Conservation (phyloP, 2,113 vertebrate species). For the Pangasianodon gigas region DNA sequence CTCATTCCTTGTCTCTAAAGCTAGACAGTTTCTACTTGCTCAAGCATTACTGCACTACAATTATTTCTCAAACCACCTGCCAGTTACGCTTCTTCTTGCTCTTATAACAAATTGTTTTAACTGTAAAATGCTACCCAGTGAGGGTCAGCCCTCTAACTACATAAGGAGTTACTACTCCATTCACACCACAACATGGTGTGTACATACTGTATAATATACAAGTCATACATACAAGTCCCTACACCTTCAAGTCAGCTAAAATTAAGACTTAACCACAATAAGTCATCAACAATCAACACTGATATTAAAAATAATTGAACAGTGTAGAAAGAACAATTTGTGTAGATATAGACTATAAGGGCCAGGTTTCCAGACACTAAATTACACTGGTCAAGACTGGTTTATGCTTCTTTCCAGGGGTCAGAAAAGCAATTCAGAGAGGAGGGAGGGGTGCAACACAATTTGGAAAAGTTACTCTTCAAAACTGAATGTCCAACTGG, state of each 20-base stretch:
- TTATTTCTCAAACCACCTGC: constrained; percentile 7
- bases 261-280: constrained; percentile 46
- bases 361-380: neutral
- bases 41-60: constrained; percentile 26
- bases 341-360: constrained; percentile 1
- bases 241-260: constrained; percentile 53
- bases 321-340: constrained; percentile 35
- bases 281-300: constrained; percentile 50
- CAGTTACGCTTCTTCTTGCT: neutral
- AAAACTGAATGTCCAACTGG: neutral
- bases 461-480: neutral
- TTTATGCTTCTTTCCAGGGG: constrained; percentile 22
- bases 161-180: constrained; percentile 10
- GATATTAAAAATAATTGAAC: constrained; percentile 40
- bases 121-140: constrained; percentile 25
- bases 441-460: neutral
- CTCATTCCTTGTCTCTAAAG: constrained; percentile 38
- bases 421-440: neutral
- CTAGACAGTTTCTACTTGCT: constrained; percentile 31
- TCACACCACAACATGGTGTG: constrained; percentile 33
- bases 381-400: constrained; percentile 12
- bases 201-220: constrained; percentile 35
- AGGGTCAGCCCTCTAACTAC: constrained; percentile 20
- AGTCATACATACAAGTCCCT: constrained; percentile 39
- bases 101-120: constrained; percentile 6